Evolutionary conservation across 2,113 vertebrate genomes (phyloP), one percentile per base, ranked within the genome.

Genomic region (Alligator mississippiensis): DNA sequence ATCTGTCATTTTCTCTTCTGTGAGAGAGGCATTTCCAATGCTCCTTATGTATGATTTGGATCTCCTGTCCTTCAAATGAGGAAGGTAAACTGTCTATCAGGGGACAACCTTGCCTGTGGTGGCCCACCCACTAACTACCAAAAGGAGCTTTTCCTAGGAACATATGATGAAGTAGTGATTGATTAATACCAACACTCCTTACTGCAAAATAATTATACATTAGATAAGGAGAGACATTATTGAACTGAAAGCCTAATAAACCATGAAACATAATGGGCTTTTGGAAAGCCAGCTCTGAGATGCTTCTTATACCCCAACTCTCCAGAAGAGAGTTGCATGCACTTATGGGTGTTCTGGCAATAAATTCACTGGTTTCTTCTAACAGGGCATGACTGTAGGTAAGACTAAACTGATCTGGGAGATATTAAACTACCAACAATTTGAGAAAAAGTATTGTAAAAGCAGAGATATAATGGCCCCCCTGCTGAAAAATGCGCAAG

Each of bases 1-100:
- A 88, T 94, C 89, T 92, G 74, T 95, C 79, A 82, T 91, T 74
- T 85, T 93, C 74, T 25, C 10, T 92, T 84, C 74, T 89, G 76
- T 22, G 68, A 78, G 85, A 82, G 62, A 93, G 84, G 87, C 57
- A n/a, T 84, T 92, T 82, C 63, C 60, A 9, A 4, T 78, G n/a
- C 60, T 93, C 25, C 68, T 92, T 86, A 55, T 60, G 11, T 76
- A 80, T 3, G 59, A 25, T 92, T 66, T 88, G 81, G 90, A 86
- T 72, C 77, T 9, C 4, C 0, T 84, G 3, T 78, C 88, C 24
- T 76, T 17, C 76, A 77, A 78, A 66, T 72, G 90, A 80, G 21
- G 57, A 90, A 90, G 18, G 8, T 60, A 88, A 72, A 54, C 66
- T 82, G 62, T 81, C 9, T 4, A 3, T 84, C 89, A 88, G 76